These are phyloP conservation scores for Acholoe squamosa DNA, from an alignment of 2,888 invertebrate genomes.

Conservation along the genomic window DNA sequence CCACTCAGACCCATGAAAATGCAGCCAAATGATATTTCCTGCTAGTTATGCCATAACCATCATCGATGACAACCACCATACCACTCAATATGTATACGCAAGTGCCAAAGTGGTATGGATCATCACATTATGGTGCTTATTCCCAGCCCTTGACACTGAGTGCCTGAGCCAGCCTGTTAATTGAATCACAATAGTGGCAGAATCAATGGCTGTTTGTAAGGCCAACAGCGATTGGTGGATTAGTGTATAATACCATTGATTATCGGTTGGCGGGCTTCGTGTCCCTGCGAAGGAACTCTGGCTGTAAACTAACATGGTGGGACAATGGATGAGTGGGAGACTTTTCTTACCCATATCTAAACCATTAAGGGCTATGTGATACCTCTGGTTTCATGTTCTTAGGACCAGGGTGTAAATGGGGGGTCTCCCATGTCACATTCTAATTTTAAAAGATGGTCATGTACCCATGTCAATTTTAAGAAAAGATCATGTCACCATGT, in stretches of 20 bases:
- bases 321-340: not conserved
- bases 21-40: not conserved
- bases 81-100: not conserved
- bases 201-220: slow-evolving; percentile 7
- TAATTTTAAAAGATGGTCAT: too few species aligned
- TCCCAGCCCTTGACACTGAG: not conserved
- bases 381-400: too few species aligned
- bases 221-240: not conserved
- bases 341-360: not conserved
- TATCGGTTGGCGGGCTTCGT: not conserved
- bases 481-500: too few species aligned
- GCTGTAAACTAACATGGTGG: not conserved
- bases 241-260: slow-evolving; percentile 5
- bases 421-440: too few species aligned
- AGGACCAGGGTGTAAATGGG: too few species aligned
- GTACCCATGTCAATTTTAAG: too few species aligned
- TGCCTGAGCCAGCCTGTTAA: not conserved
- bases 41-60: not conserved
- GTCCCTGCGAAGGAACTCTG: not conserved
- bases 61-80: not conserved
- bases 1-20: not conserved
- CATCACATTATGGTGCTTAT: not conserved
- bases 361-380: too few species aligned
- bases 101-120: slow-evolving; percentile 2
- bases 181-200: not conserved